These are phyloP conservation scores for Cyprinodon tularosa DNA, from an alignment of 2,113 vertebrate species.

Conservation along the genomic window DNA sequence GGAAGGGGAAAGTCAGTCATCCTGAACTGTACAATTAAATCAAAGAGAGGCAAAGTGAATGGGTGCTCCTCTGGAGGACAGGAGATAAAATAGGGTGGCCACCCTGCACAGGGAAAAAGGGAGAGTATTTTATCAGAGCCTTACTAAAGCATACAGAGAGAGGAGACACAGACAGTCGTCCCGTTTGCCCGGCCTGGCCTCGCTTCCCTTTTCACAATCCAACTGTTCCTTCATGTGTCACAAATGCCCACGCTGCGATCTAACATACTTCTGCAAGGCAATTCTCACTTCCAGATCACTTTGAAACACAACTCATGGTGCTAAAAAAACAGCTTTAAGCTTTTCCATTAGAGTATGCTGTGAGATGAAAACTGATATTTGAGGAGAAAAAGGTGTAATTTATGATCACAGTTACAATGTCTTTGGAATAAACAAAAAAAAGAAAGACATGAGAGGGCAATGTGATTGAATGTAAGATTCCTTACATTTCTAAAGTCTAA, in stretches of 20 bases:
- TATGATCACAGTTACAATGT: neutral
- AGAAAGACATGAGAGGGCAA: neutral
- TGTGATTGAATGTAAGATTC: too few relatives aligned
- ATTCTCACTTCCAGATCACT: neutral
- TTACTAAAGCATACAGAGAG: slow-evolving; percentile 11
- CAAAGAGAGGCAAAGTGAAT: slow-evolving; percentile 66
- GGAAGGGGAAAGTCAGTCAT: slow-evolving; percentile 78
- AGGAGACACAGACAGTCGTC: slow-evolving; percentile 8
- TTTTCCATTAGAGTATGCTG: neutral
- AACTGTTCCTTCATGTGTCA: slow-evolving; percentile 19
- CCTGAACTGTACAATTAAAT: slow-evolving; percentile 82
- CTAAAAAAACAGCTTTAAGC: neutral
- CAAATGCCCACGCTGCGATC: neutral
- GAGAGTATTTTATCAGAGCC: slow-evolving; percentile 53
- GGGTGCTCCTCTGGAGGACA: slow-evolving; percentile 66
- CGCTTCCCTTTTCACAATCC: slow-evolving; percentile 26
- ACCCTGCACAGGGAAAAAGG: slow-evolving; percentile 26
- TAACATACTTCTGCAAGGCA: neutral
- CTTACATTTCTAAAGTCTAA: too few relatives aligned
- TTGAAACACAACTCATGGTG: neutral
- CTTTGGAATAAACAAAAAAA: neutral
- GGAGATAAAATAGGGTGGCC: slow-evolving; percentile 67
- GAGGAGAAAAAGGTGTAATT: neutral
- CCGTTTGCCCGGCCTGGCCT: slow-evolving; percentile 18
- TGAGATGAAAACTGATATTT: neutral